Base-by-base conservation (phyloP, 2,888 invertebrate species). In the Podotricha telesiphe region DNA sequence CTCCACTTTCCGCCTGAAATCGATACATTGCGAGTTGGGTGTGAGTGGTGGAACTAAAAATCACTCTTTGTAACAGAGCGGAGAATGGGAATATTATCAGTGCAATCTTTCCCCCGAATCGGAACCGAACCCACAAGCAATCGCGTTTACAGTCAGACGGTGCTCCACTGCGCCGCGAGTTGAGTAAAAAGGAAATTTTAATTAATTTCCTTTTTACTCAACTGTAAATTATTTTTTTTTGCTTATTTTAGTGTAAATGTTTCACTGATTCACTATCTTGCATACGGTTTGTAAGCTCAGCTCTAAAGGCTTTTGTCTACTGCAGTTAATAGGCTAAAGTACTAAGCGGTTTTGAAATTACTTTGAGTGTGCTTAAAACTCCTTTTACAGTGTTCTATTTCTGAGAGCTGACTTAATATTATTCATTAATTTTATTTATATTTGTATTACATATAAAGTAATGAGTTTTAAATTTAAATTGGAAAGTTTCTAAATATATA, bases 301-400 rank as follows among this genome's bases (percentile, higher is more conserved):
- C 48, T 48, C 48, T 19, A 50, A 62, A 62, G 48, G 15, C 37
- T 62, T 62, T 62, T 62, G 62, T 62, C 48, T 59, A 59, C 47
- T 47, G 50, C n/a, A 48, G 47, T 50, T 61, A 62, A 62, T 62
- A 62, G 62, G 62, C 62, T 62, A 48, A 62, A 62, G 45, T 59
- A 62, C 62, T 50, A 13, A 62, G 62, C 62, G 62, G 62, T 62
- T 62, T 62, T 62, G 62, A 37, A 62, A 62, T 62, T 62, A 62
- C 48, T 34, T 48, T 50, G 50, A 62, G 48, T 62, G 48, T 19
- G 19, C 48, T 62, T 15, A 62, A 48, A 48, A 48, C 34, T 62
- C 34, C 48, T 62, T 62, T 62, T 62, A 50, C 62, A 48, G 37
- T 62, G 28, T 37, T 62, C 34, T 50, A 19, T 62, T 62, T 37